A percentile compares a stretch with the other conserved stretches of the same genome.
Conservation (phyloP, 2,888 invertebrate species). For the Trichopria drosophilae region DNA sequence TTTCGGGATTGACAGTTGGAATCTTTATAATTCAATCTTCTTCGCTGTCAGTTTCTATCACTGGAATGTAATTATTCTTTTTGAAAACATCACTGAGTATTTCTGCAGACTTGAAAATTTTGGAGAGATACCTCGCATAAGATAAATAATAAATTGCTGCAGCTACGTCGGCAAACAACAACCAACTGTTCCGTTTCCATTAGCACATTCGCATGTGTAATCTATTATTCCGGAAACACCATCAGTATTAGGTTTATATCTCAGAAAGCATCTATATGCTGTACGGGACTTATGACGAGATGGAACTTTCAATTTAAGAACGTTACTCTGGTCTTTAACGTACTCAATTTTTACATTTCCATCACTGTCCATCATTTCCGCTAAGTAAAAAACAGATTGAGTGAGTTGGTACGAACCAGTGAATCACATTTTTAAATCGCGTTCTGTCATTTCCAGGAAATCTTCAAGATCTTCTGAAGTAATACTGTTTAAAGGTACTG, state of each 20-base stretch:
- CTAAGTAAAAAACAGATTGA: conserved; percentile 12
- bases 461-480: conserved; percentile 6
- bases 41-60: no score
- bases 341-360: conserved; percentile 15
- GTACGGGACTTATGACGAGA: conserved; percentile 18
- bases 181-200: no score
- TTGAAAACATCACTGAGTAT: no score
- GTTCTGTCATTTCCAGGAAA: conserved; percentile 15
- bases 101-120: background rate
- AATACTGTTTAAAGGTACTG: conserved; percentile 2
- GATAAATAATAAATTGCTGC: background rate
- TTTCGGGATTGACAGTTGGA: no score
- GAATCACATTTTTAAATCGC: conserved; percentile 12
- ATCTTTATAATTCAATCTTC: no score
- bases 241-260: conserved; percentile 8
- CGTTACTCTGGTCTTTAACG: conserved; percentile 16
- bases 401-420: no score
- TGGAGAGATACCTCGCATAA: background rate
- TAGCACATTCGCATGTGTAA: conserved; percentile 15
- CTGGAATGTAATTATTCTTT: no score
- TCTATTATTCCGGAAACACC: conserved; percentile 3
- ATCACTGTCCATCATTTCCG: conserved; percentile 10
- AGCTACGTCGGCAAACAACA: conserved; percentile 10
- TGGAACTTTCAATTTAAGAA: conserved; percentile 21
- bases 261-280: conserved; percentile 18